These are phyloP conservation scores for Brachyptera risi DNA, from an alignment of 2,888 invertebrate species.

Conservation along the genomic window DNA sequence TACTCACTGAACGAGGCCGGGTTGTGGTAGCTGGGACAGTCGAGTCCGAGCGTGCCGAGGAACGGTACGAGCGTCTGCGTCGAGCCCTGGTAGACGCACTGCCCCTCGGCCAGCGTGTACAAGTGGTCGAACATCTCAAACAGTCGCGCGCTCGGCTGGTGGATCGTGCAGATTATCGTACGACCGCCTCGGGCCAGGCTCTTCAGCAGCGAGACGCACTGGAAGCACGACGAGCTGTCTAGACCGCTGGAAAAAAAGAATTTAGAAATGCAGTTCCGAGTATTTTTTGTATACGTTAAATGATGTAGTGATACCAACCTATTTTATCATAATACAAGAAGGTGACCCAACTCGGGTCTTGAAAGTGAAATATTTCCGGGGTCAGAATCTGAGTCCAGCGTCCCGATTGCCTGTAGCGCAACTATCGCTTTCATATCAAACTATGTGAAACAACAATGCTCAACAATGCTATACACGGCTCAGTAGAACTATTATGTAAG, in stretches of 20 bases:
- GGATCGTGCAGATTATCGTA: conserved; percentile 93
- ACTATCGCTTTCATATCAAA: too few relatives aligned
- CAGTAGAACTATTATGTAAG: too few relatives aligned
- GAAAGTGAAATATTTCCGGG: too few relatives aligned
- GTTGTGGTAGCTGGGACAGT: conserved; percentile 95
- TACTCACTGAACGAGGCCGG: conserved; percentile 83
- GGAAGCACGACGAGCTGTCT: conserved; percentile 93
- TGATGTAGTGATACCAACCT: too few relatives aligned
- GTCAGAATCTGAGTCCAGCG: too few relatives aligned
- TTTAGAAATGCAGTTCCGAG: too few relatives aligned
- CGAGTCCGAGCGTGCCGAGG: conserved; percentile 72
- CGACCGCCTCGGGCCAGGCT: conserved; percentile 84
- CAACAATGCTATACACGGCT: too few relatives aligned
- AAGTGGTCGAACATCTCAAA: conserved; percentile 97
- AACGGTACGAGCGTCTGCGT: conserved; percentile 80
- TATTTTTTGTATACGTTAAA: too few relatives aligned
- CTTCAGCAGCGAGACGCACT: conserved; percentile 86
- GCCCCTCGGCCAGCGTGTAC: conserved; percentile 89
- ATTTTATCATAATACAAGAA: too few relatives aligned
- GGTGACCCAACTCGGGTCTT: too few relatives aligned
- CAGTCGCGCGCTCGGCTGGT: conserved; percentile 93
- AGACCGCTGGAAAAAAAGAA: conserved; percentile 62
- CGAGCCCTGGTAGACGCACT: conserved; percentile 91
- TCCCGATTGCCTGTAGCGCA: too few relatives aligned
- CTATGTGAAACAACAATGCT: too few relatives aligned